Evolutionary conservation across 2,113 vertebrate genomes (phyloP).

Genomic region (Microtus ochrogaster): DNA sequence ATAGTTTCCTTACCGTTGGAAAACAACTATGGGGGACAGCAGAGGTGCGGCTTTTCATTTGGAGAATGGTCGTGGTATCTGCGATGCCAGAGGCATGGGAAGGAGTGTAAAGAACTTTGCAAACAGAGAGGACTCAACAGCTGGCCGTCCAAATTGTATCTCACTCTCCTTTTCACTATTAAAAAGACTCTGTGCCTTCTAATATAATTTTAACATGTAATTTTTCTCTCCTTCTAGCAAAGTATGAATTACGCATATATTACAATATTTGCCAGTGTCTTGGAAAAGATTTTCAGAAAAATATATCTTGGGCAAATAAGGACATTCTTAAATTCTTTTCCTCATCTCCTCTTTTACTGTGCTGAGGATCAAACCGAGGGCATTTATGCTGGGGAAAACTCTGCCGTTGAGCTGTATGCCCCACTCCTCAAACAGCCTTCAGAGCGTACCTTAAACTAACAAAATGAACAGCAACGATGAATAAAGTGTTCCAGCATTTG

Average conservation of each 20-base stretch:
- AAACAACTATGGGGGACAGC: not conserved
- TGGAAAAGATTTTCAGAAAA: constrained; percentile 37
- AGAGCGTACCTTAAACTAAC: constrained; percentile 19
- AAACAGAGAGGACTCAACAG: not conserved
- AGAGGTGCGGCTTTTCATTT: not conserved
- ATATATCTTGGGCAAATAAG: constrained; percentile 41
- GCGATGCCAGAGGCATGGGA: not conserved
- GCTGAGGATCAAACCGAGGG: not conserved
- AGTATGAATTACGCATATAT: not conserved
- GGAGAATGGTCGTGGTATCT: not conserved
- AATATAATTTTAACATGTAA: constrained; percentile 14
- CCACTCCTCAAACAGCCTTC: not conserved
- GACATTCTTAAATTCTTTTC: not conserved
- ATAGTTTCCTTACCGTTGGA: constrained; percentile 8
- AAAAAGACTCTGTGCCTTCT: not conserved
- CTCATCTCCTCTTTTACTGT: not conserved
- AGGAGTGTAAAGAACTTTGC: constrained; percentile 17
- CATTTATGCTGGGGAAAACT: not conserved
- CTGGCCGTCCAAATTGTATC: not conserved
- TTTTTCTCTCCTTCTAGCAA: constrained; percentile 29
- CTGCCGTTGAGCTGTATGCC: not conserved
- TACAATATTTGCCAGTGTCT: not conserved
- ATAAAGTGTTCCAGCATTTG: not conserved
- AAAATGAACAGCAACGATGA: not conserved
- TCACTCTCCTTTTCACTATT: not conserved